These are phyloP conservation scores for Drosophila pseudotalamancana DNA, from an alignment of 2,888 invertebrate species.

Conservation along the genomic window DNA sequence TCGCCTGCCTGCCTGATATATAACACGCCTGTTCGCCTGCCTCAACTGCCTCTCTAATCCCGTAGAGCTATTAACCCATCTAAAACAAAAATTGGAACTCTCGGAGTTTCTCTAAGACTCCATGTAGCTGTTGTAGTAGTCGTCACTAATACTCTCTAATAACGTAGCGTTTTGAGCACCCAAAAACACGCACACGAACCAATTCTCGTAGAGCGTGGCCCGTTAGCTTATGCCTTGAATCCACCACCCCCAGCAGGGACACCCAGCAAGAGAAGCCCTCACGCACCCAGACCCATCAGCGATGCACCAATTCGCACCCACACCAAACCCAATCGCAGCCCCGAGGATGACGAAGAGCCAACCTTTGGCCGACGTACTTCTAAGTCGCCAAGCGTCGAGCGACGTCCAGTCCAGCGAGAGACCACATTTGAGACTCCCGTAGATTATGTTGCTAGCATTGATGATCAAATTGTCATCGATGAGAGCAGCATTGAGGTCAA, in stretches of 20 bases:
- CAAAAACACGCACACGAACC: conserved; percentile 19
- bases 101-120: background rate
- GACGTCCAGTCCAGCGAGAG: conserved; percentile 69
- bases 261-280: conserved; percentile 61
- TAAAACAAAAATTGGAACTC: background rate
- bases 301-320: conserved; percentile 58
- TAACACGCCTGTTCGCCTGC: conserved; percentile 20
- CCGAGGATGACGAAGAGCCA: conserved; percentile 23
- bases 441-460: conserved; percentile 41
- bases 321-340: conserved; percentile 42
- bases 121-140: conserved; percentile 30
- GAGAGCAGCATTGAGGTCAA: conserved; percentile 30
- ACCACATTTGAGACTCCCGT: conserved; percentile 63
- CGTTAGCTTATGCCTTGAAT: conserved; percentile 56
- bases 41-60: conserved; percentile 40
- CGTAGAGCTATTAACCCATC: conserved; percentile 56
- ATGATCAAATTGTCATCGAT: conserved; percentile 58
- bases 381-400: conserved; percentile 65
- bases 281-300: conserved; percentile 50
- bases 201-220: conserved; percentile 34
- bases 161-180: conserved; percentile 36
- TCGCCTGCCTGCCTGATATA: conserved; percentile 32
- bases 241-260: conserved; percentile 52
- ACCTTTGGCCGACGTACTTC: conserved; percentile 49
- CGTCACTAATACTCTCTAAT: conserved; percentile 59